phyloP scores from a whole-genome alignment of 2,113 vertebrate genomes.

The Meles meles region DNA sequence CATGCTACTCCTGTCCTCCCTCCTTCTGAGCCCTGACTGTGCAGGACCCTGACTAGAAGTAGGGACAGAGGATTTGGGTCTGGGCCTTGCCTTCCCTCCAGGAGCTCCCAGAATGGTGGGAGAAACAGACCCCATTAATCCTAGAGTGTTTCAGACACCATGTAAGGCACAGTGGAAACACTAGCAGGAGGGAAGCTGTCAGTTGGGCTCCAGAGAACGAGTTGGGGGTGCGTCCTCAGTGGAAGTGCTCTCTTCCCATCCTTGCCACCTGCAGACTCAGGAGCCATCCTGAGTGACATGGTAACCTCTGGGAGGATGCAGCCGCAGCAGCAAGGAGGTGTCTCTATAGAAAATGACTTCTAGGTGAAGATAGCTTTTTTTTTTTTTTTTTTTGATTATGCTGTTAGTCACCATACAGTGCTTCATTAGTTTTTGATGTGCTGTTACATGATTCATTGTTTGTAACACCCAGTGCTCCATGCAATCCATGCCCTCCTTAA shows the following conservation, averaged over 20 bases:
- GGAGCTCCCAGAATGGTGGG: neutral
- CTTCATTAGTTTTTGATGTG: no score
- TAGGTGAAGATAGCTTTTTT: neutral
- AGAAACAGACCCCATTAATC: neutral
- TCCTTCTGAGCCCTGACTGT: neutral
- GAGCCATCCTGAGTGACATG: neutral
- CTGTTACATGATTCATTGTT: no score
- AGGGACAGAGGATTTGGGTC: neutral
- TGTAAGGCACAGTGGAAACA: neutral
- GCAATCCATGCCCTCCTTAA: no score
- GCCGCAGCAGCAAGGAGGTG: neutral
- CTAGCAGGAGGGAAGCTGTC: neutral
- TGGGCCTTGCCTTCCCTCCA: neutral
- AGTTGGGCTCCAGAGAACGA: neutral
- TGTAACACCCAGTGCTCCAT: no score
- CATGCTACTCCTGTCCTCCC: neutral
- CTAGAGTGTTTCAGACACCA: neutral
- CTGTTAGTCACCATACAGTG: no score
- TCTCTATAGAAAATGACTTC: slow-evolving; percentile 13
- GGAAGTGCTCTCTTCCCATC: neutral
- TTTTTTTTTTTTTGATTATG: no score
- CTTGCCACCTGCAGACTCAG: neutral
- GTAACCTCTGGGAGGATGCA: neutral
- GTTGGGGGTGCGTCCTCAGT: neutral
- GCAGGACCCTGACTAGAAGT: neutral